These are phyloP conservation scores for Hylaeus volcanicus DNA, from an alignment of 1,140 invertebrate genomes.

Conservation along the genomic window DNA sequence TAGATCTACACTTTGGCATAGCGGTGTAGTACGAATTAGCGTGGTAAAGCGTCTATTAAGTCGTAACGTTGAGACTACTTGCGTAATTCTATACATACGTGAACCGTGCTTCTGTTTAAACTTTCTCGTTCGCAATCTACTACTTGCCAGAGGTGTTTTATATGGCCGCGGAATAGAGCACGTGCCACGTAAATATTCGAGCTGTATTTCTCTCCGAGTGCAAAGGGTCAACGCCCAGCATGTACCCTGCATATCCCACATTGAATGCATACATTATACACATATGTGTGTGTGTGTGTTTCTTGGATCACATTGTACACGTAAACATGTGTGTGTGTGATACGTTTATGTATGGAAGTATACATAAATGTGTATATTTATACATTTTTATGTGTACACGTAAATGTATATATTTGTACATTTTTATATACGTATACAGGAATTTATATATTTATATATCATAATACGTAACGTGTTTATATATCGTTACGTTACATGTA, in stretches of 20 bases:
- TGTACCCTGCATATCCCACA: slow-evolving; percentile 72
- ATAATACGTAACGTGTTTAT: too few relatives aligned
- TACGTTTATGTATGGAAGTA: background rate
- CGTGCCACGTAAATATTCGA: slow-evolving; percentile 12
- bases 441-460: background rate
- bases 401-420: too few relatives aligned
- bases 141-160: background rate
- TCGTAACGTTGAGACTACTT: background rate
- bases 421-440: too few relatives aligned
- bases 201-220: slow-evolving; percentile 76
- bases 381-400: background rate
- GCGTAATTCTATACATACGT: background rate
- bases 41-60: background rate
- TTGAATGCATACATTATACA: slow-evolving; percentile 60
- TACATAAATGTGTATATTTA: background rate
- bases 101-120: background rate
- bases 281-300: slow-evolving; percentile 26
- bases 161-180: background rate
- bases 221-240: slow-evolving; percentile 72
- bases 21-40: background rate
- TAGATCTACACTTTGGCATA: background rate
- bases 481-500: too few relatives aligned
- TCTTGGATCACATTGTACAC: too few relatives aligned
- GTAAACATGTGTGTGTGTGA: slow-evolving; percentile 28
- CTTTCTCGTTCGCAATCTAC: background rate